Evolutionary conservation across 2,888 invertebrate genomes (phyloP).

Genomic region (Alviniconcha strummeri): DNA sequence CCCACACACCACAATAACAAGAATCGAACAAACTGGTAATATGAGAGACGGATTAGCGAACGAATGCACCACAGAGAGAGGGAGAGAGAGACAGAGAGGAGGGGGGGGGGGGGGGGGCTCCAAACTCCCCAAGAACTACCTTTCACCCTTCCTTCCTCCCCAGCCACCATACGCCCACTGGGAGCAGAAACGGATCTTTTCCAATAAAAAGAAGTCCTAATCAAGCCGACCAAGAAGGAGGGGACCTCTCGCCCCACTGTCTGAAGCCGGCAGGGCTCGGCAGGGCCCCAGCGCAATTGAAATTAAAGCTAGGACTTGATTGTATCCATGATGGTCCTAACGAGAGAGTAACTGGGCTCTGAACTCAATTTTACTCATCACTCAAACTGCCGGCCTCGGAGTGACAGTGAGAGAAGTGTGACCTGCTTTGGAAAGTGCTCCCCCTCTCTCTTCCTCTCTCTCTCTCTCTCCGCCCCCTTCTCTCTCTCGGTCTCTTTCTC

Average conservation of each 20-base stretch:
- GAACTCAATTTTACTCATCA: constrained; percentile 38
- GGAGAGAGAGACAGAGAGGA: neutral
- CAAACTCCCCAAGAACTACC: neutral
- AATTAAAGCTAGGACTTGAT: constrained; percentile 34
- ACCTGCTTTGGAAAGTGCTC: constrained; percentile 18
- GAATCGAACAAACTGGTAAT: no score
- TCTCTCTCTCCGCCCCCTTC: neutral
- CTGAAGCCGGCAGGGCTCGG: neutral
- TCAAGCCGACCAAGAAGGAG: constrained; percentile 24
- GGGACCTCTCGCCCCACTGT: constrained; percentile 17
- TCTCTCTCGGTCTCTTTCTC: neutral
- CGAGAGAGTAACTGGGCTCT: constrained; percentile 33
- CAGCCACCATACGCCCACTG: constrained; percentile 12
- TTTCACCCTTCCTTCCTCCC: neutral
- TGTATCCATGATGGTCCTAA: constrained; percentile 32
- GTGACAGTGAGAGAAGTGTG: constrained; percentile 25
- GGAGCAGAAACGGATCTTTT: constrained; percentile 30
- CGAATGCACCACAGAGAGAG: neutral
- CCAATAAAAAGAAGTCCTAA: constrained; percentile 32
- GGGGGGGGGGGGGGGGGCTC: neutral
- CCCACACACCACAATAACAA: no score
- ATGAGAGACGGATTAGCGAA: no score
- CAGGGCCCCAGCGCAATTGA: constrained; percentile 25
- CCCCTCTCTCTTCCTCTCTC: neutral
- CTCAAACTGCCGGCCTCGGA: constrained; percentile 25